Conservation (phyloP, 2,113 vertebrate genomes). For the Microcebus griseorufus region DNA sequence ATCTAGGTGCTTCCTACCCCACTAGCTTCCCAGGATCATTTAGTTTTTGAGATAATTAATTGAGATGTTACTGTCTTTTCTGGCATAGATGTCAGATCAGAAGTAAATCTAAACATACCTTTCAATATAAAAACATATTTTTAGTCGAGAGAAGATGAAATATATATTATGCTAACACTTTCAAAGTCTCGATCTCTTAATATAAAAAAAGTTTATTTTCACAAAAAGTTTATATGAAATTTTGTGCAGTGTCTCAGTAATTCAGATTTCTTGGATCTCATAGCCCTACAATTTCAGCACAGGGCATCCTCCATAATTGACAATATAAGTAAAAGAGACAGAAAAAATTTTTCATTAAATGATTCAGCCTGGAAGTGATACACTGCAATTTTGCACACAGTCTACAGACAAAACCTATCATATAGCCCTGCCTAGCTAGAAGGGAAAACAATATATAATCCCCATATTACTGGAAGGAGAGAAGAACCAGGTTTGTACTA, state of each 20-base stretch:
- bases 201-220: not conserved
- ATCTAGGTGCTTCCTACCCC: not conserved
- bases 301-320: not conserved
- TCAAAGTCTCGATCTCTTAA: not conserved
- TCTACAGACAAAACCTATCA: not conserved
- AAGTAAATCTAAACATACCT: not conserved
- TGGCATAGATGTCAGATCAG: not conserved
- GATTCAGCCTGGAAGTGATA: not conserved
- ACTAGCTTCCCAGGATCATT: not conserved
- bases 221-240: not conserved
- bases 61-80: not conserved
- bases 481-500: not conserved
- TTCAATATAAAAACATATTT: not conserved
- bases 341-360: not conserved
- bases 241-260: not conserved
- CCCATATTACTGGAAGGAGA: not conserved
- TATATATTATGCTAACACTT: not conserved
- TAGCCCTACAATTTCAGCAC: not conserved
- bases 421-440: not conserved
- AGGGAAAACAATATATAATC: not conserved
- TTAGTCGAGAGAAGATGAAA: not conserved
- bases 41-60: not conserved
- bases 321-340: not conserved
- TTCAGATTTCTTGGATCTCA: not conserved
- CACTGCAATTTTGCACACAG: not conserved